Percentiles rank a stretch among this genome's conserved stretches.
These are phyloP conservation scores for Clanis bilineata DNA, from an alignment of 2,888 invertebrate species.

Conservation along the genomic window DNA sequence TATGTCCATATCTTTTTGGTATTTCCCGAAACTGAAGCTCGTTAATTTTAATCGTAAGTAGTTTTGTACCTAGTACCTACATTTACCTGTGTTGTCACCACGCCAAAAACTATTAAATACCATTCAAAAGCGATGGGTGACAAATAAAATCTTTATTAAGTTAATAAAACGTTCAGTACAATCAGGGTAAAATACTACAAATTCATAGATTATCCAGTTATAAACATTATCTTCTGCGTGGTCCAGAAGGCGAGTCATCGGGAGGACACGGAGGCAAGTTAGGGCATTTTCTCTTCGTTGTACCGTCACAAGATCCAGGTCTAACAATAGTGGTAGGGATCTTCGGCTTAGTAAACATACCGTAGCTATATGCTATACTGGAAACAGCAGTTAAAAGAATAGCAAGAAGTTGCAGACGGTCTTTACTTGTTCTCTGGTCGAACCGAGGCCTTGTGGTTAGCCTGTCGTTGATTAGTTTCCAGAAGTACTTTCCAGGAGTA, in stretches of 20 bases:
- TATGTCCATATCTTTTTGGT: no score
- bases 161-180: neutral
- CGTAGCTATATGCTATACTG: slow-evolving; percentile 36
- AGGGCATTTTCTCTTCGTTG: slow-evolving; percentile 18
- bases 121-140: no score
- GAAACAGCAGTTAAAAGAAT: slow-evolving; percentile 23
- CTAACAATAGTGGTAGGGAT: slow-evolving; percentile 17
- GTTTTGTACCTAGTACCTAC: no score
- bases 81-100: no score
- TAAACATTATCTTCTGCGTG: neutral
- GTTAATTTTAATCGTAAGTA: no score
- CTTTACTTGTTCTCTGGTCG: slow-evolving; percentile 25
- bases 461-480: slow-evolving; percentile 34
- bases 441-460: slow-evolving; percentile 23
- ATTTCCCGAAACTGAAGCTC: no score
- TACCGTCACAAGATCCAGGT: slow-evolving; percentile 21
- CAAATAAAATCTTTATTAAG: no score
- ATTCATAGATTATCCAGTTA: neutral
- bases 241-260: slow-evolving; percentile 1
- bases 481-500: slow-evolving; percentile 46
- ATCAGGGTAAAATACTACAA: neutral
- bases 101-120: no score
- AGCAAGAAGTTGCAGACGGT: slow-evolving; percentile 29
- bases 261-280: slow-evolving; percentile 26
- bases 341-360: slow-evolving; percentile 31